Base-by-base conservation (phyloP, 1,140 invertebrate species). In the Oscheius sp. region DNA sequence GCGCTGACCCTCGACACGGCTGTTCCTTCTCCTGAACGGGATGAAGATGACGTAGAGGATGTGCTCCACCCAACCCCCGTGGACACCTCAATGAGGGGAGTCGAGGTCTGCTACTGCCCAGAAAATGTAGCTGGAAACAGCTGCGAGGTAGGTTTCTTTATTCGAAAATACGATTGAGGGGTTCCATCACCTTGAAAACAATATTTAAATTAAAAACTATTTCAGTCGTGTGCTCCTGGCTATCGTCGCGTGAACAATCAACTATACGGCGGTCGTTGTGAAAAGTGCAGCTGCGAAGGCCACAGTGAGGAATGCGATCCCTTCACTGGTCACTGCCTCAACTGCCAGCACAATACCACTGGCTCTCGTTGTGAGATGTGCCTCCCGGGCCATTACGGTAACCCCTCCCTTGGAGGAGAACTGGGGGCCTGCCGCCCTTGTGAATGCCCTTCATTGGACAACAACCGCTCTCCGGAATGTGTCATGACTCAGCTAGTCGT, bases 251-350 rank as follows among this genome's bases (percentile, higher is more conserved):
- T 92, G 15, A 86, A 89, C 66, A 88, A 88, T 74, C 84, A 83
- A 70, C 79, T 88, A 49, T 86, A 85, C 67, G 82, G 82, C 64
- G 89, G 88, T 23, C 86, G 90, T 75, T 98, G 95, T 85, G 88
- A 91, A 32, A 90, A 90, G 77, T 97, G 94, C 80, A 89, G 93
- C 68, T 97, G 94, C 84, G 91, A 95, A 84, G 90, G 91, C 1
- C 94, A 96, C 85, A 90, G 93, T 0, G 86, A 87, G n/a, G 88
- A 89, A 0, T 97, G 94, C 82, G 90, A 94, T 82, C 87, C 90
- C 2, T 87, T 89, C 80, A 89, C 90, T 64, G 91, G 91, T 15
- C 88, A 90, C 76, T 96, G 94, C 81, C 88, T 88, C 7, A 76
- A 82, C 59, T 84, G 80, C 61, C 59, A 74, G 81, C 92, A 97